Evolutionary conservation across 2,113 vertebrate species (phyloP), one percentile per base, ranked within the genome.

Genomic region (Nothoprocta perdicaria): DNA sequence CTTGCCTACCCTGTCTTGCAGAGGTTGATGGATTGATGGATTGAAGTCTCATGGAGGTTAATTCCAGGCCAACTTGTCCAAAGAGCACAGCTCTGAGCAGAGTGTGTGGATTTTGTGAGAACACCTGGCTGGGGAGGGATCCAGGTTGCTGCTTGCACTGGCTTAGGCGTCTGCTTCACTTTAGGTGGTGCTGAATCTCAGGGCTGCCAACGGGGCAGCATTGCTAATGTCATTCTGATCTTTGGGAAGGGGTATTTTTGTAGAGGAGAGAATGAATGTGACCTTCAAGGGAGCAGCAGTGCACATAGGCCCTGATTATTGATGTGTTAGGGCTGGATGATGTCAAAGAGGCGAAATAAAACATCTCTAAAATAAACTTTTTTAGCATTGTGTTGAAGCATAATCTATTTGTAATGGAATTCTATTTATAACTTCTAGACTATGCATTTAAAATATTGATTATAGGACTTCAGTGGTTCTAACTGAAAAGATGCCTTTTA

Each of bases 381-480:
- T 96, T 95, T 80, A 88, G 27, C 57, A 46, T 83, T 80, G 40
- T 63, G 11, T 73, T 87, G 75, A 82, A 87, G 79, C 0, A 1
- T 77, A 83, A 68, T 92, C 55, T 80, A 7, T 85, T 83, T 68
- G 78, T 94, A 95, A 94, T 92, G 89, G 81, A 72, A 74, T 68
- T 95, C 6, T 92, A 93, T 92, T 91, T 95, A 88, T 89, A 94
- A 68, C 33, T 91, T 95, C 60, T 89, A 46, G 55, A 15, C 38
- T 83, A 12, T 72, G 76, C 48, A 74, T 92, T 95, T 92, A 52
- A 72, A 80, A 23, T 83, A 94, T 95, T 92, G 92, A 94, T 91
- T 89, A 24, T 46, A 60, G 57, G 12, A 63, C 40, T 77, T 90
- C 1, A 43, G 50, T 22, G 33, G 55, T 83, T 95, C 65, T 55